These are phyloP conservation scores for Polydesmus complanatus DNA, from an alignment of 2,888 invertebrate genomes.

Conservation along the genomic window DNA sequence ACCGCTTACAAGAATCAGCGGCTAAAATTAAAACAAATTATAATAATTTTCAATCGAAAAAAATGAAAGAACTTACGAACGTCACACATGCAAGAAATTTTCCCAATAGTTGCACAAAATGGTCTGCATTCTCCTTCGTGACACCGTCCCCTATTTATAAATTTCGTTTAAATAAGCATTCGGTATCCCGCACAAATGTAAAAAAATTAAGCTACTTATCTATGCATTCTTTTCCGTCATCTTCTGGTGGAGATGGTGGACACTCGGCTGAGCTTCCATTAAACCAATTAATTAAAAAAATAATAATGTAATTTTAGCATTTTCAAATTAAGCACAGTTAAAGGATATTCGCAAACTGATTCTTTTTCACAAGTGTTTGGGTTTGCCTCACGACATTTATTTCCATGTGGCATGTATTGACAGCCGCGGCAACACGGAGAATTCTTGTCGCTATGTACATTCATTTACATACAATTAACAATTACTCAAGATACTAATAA, in stretches of 20 bases:
- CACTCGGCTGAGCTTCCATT: constrained; percentile 68
- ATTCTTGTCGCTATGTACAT: constrained; percentile 67
- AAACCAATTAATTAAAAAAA: constrained; percentile 16
- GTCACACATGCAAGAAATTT: constrained; percentile 94
- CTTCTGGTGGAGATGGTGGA: constrained; percentile 72
- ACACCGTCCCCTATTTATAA: constrained; percentile 57
- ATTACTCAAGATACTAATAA: neutral
- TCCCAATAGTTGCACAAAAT: constrained; percentile 82
- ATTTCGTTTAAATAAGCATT: no score
- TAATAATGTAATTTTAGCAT: neutral
- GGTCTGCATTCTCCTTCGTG: constrained; percentile 81
- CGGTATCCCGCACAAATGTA: no score
- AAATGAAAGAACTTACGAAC: constrained; percentile 49
- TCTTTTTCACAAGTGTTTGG: constrained; percentile 85
- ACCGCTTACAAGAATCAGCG: constrained; percentile 81
- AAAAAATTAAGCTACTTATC: constrained; percentile 40
- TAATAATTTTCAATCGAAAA: constrained; percentile 4
- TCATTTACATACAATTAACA: neutral
- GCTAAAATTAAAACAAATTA: constrained; percentile 41
- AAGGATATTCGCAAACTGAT: constrained; percentile 38
- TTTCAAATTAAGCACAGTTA: constrained; percentile 17
- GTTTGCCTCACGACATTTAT: constrained; percentile 68
- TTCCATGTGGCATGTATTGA: constrained; percentile 56
- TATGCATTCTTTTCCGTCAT: constrained; percentile 73
- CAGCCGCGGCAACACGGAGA: constrained; percentile 90